Evolutionary conservation across 2,797 vertebrate species (phyloP), one percentile per base, ranked within the genome.

Genomic region (Spinus pinus): DNA sequence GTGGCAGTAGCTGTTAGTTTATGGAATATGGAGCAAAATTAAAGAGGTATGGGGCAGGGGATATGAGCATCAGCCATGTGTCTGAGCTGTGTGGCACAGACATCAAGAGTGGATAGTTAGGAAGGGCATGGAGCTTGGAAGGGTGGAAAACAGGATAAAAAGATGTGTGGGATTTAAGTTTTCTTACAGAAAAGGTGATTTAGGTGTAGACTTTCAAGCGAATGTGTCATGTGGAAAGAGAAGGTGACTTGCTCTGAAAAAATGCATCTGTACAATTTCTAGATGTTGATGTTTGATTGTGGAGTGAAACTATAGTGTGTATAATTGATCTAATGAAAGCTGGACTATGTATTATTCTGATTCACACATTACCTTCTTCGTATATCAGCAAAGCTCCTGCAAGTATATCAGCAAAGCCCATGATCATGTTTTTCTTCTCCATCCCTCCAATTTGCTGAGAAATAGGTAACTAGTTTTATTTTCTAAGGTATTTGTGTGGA

Each of bases 31-130:
- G 9, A 83, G 22, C 22, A 51, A 58, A 85, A 62, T 30, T 5
- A 37, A 81, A 35, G 22, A 30, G 3, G 1, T 9, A 3, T 41
- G 16, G 12, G n/a, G 14, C 13, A 37, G 35, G 13, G 6, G 21
- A 17, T 51, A 17, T 0, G 2, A 44, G 28, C 2, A 8, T 56
- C 28, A 71, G 15, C 14, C 12, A 7, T 0, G 1, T 54, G 7
- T 71, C 12, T 8, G 12, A 42, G 35, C 33, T 46, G 11, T 49
- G 20, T 58, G 27, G 8, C 25, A 46, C 11, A 49, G 12, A 56
- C 21, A 46, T 81, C 12, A 56, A 24, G 51, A 49, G 31, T 1
- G 0, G 18, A 2, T 44, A 30, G 37, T 27, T 57, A 37, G n/a
- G 27, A 86, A 50, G 14, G 14, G 8, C 0, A 0, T n/a, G 47